Evolutionary conservation across 2,888 invertebrate species (phyloP).

Genomic region (Erannis defoliaria): DNA sequence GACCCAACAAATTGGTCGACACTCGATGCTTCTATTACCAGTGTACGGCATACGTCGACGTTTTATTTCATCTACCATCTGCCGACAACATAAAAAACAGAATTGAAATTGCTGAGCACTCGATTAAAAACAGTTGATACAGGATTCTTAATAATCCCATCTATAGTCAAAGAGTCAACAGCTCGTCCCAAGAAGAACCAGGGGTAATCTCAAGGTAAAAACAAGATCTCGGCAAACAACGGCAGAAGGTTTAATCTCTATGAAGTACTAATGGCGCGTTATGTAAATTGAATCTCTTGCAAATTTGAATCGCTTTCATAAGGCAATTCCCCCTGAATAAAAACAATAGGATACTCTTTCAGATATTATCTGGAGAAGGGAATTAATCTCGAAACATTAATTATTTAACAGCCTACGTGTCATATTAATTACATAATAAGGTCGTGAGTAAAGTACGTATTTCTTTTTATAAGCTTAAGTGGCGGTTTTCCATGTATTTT

Average conservation of each 20-base stretch:
- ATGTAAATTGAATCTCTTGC: slow-evolving; percentile 84
- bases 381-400: slow-evolving; percentile 66
- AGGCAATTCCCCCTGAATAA: slow-evolving; percentile 79
- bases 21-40: too few species aligned
- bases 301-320: slow-evolving; percentile 83
- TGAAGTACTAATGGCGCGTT: slow-evolving; percentile 83
- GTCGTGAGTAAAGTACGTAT: not conserved
- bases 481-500: not conserved
- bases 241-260: slow-evolving; percentile 73
- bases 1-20: too few species aligned
- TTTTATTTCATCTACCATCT: too few species aligned
- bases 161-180: slow-evolving; percentile 52
- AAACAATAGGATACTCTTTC: slow-evolving; percentile 77
- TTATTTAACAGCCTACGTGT: slow-evolving; percentile 53
- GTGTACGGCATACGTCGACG: too few species aligned
- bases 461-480: not conserved
- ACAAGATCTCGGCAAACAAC: slow-evolving; percentile 64
- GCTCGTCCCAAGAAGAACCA: slow-evolving; percentile 52
- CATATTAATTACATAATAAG: slow-evolving; percentile 16
- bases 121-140: not conserved
- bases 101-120: not conserved
- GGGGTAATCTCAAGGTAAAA: slow-evolving; percentile 63
- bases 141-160: slow-evolving; percentile 46
- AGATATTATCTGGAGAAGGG: slow-evolving; percentile 60
- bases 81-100: too few species aligned